Evolutionary conservation across 2,888 invertebrate species (phyloP), one percentile per base, ranked within the genome.

Genomic region (Cerastis rubricosa): DNA sequence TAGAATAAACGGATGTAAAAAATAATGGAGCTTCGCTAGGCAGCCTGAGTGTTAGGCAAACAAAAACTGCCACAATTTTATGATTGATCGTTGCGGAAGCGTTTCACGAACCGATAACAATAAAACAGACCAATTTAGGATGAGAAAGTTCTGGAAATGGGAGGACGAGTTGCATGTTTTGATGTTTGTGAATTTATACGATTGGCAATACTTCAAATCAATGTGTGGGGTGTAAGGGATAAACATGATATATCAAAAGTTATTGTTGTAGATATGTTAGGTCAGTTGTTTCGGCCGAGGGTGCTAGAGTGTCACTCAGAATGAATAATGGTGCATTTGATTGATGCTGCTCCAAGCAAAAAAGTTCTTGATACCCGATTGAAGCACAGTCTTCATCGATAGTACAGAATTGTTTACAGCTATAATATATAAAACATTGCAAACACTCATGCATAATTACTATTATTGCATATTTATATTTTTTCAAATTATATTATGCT

Each of bases 51-150:
- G 73, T 85, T 78, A 73, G 47, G 71, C 81, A 84, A 87, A 84
- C 83, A 88, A 90, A 88, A 89, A 88, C 72, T 80, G 83, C 77
- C 74, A 78, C 81, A 84, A 83, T 85, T 88, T 85, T 86, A 87
- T 90, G 90, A 92, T 90, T 84, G 84, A 90, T 89, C 80, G 77
- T 68, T 70, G 59, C 64, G 78, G 69, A 80, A 86, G 85, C 84
- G 80, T 88, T 91, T 87, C 76, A 73, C 78, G 74, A 81, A 73
- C 77, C 86, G 87, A 91, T 92, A 91, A 86, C 90, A 90, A 81
- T 90, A 90, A 90, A 92, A 89, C 87, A 89, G 74, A 82, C 84
- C 86, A 89, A 91, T 91, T 90, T 91, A 91, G 79, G 88, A 84
- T 75, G 85, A 71, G 77, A 86, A 89, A 88, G 78, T 90, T 85